These are phyloP conservation scores for Channa argus DNA, from an alignment of 2,113 vertebrate species.

Conservation along the genomic window DNA sequence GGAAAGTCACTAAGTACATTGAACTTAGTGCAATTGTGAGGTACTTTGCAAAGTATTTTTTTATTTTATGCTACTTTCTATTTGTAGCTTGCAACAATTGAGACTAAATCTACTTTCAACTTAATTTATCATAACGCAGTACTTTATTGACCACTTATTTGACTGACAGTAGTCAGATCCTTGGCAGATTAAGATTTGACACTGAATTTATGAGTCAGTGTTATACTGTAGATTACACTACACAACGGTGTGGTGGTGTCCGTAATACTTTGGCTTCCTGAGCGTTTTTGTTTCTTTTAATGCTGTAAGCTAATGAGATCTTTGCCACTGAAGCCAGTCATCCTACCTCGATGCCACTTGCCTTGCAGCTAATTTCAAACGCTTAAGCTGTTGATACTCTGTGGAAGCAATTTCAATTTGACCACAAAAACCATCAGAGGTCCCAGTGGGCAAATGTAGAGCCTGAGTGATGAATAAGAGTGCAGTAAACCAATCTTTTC, in stretches of 20 bases:
- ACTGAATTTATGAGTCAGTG: too few relatives aligned
- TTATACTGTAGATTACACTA: too few relatives aligned
- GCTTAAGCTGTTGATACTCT: constrained; percentile 70
- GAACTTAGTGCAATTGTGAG: neutral
- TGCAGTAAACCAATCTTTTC: neutral
- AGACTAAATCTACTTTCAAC: too few relatives aligned
- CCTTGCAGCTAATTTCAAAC: constrained; percentile 69
- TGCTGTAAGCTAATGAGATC: constrained; percentile 63
- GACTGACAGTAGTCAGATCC: too few relatives aligned
- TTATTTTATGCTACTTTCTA: too few relatives aligned
- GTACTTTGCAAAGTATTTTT: too few relatives aligned
- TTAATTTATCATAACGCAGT: too few relatives aligned
- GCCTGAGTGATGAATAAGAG: neutral
- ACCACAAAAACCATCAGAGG: constrained; percentile 16
- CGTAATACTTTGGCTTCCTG: constrained; percentile 25
- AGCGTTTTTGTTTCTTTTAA: constrained; percentile 9
- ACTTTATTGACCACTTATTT: too few relatives aligned
- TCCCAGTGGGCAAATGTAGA: constrained; percentile 3
- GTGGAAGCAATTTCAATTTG: constrained; percentile 59
- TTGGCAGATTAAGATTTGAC: too few relatives aligned
- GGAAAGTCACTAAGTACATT: neutral
- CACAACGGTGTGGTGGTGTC: neutral
- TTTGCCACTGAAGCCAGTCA: constrained; percentile 42
- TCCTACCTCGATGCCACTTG: constrained; percentile 11
- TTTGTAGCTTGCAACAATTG: too few relatives aligned